These are phyloP conservation scores for Listrodromus nycthemerus DNA, from an alignment of 2,888 invertebrate genomes.

Conservation along the genomic window DNA sequence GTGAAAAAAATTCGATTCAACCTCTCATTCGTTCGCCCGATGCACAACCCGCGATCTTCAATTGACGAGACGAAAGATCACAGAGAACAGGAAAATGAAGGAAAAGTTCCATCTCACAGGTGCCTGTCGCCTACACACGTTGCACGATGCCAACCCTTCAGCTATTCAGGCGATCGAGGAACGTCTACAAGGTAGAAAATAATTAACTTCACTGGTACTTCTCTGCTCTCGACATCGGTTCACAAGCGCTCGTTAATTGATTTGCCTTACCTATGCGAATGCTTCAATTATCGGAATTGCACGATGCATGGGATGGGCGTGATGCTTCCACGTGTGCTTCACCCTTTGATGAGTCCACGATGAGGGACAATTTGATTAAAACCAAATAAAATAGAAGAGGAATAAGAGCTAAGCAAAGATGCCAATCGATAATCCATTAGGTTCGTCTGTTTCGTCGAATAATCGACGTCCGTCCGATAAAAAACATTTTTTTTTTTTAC, in stretches of 20 bases:
- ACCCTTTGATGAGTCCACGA: neutral
- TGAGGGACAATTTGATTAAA: neutral
- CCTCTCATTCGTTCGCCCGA: neutral
- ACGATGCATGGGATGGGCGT: neutral
- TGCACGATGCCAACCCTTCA: neutral
- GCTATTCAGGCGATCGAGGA: neutral
- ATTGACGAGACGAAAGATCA: neutral
- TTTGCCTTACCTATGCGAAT: neutral
- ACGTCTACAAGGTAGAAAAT: slow-evolving; percentile 1
- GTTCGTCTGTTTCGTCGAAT: neutral
- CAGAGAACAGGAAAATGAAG: slow-evolving; percentile 7
- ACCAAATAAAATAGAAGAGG: neutral
- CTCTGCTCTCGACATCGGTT: neutral
- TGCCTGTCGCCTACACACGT: slow-evolving; percentile 8
- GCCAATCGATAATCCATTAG: neutral
- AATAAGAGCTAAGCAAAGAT: slow-evolving; percentile 6
- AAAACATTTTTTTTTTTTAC: neutral
- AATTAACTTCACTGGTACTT: slow-evolving; percentile 12
- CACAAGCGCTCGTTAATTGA: slow-evolving; percentile 8
- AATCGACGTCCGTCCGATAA: neutral
- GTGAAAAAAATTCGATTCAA: neutral
- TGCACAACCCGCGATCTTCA: neutral
- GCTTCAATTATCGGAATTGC: slow-evolving; percentile 12
- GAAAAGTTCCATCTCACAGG: neutral
- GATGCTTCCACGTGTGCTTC: neutral